Evolutionary conservation across 1,140 invertebrate species (phyloP).

Genomic region (Kradibia gibbosae): DNA sequence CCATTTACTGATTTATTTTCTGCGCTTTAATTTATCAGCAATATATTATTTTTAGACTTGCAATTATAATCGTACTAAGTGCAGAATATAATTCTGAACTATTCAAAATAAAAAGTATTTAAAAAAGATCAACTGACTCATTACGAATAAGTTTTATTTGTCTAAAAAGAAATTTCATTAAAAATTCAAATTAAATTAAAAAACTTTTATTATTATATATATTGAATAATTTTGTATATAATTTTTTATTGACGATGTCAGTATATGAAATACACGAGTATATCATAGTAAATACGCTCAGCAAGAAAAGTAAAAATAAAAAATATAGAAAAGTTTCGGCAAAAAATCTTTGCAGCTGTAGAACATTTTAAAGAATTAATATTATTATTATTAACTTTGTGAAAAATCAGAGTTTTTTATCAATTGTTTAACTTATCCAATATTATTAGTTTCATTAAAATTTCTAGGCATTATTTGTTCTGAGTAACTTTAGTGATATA

Average conservation of each 20-base stretch:
- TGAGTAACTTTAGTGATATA: not conserved
- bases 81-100: not conserved
- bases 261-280: no score
- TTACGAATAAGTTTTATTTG: not conserved
- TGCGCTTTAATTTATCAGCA: no score
- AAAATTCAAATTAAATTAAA: not conserved
- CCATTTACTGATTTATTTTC: not conserved
- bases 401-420: not conserved
- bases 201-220: constrained; percentile 5
- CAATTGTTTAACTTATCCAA: not conserved
- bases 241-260: not conserved
- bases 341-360: no score
- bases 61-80: not conserved
- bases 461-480: constrained; percentile 8
- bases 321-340: not conserved
- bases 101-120: not conserved
- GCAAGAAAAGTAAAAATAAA: not conserved
- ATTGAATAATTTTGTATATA: not conserved
- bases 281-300: no score
- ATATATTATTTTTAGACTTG: not conserved
- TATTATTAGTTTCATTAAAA: constrained; percentile 28
- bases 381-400: not conserved
- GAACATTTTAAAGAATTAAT: constrained; percentile 23
- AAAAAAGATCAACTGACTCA: not conserved
- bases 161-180: not conserved